Conservation (phyloP, 2,113 vertebrate genomes). For the Lipotes vexillifer region DNA sequence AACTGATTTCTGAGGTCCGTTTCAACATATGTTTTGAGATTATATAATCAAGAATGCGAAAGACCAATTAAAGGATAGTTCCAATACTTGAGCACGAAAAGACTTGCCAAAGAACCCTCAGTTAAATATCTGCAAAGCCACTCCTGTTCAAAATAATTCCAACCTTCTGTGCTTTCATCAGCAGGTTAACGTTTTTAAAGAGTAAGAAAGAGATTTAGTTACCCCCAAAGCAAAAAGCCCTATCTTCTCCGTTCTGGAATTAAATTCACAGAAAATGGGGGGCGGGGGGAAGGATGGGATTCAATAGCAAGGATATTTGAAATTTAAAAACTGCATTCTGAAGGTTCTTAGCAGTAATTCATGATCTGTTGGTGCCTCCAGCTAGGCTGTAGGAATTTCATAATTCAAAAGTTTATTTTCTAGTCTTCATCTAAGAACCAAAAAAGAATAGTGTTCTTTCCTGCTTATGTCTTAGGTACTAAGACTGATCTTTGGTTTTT, state of each 20-base stretch:
- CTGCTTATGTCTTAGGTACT: background rate
- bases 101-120: background rate
- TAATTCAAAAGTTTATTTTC: slow-evolving; percentile 21
- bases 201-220: background rate
- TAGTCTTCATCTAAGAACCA: background rate
- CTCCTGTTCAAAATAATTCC: slow-evolving; percentile 8
- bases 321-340: slow-evolving; percentile 22
- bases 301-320: background rate
- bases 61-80: slow-evolving; percentile 4
- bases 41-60: background rate
- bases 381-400: slow-evolving; percentile 13
- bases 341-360: slow-evolving; percentile 28
- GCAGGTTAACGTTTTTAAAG: background rate
- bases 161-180: slow-evolving; percentile 5
- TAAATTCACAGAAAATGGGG: slow-evolving; percentile 12
- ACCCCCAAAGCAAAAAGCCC: slow-evolving; percentile 6
- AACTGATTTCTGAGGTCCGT: background rate
- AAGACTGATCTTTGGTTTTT: slow-evolving; percentile 11
- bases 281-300: background rate
- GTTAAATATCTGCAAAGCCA: background rate
- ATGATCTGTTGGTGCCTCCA: background rate
- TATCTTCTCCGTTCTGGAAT: slow-evolving; percentile 31
- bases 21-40: slow-evolving; percentile 1
- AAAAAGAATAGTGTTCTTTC: background rate
- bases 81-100: background rate